A percentile compares a stretch with the other conserved stretches of the same genome.
These are phyloP conservation scores for Schizopygopsis pylzovi DNA, from an alignment of 2,797 vertebrate species.

Conservation along the genomic window DNA sequence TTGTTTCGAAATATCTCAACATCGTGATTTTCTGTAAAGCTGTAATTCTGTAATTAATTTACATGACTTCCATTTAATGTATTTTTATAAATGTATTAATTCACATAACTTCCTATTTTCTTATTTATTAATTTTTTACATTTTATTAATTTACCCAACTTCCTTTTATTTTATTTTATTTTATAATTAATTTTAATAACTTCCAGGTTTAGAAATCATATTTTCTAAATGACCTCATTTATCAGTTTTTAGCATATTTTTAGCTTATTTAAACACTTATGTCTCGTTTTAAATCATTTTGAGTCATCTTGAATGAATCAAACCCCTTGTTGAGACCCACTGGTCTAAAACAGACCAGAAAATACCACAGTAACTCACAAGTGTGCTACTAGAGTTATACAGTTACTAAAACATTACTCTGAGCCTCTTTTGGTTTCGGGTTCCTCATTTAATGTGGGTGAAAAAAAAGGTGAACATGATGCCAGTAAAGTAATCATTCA, in stretches of 20 bases:
- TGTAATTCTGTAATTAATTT: too few species aligned
- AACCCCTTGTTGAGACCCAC: neutral
- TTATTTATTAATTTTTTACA: neutral
- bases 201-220: neutral
- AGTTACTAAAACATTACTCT: neutral
- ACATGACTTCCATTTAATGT: too few species aligned
- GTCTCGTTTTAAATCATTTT: neutral
- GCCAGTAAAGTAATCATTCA: neutral
- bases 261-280: neutral
- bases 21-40: too few species aligned
- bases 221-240: neutral
- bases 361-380: neutral
- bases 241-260: neutral
- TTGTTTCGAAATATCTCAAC: neutral
- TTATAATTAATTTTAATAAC: neutral
- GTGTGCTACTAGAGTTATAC: neutral
- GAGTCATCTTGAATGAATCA: neutral
- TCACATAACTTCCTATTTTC: neutral
- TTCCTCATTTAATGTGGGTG: neutral
- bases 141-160: neutral
- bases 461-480: neutral
- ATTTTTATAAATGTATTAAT: neutral
- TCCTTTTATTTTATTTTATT: neutral
- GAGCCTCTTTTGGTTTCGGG: neutral
- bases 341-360: neutral